Conservation (phyloP, 2,113 vertebrate species). For the Otocyon megalotis region DNA sequence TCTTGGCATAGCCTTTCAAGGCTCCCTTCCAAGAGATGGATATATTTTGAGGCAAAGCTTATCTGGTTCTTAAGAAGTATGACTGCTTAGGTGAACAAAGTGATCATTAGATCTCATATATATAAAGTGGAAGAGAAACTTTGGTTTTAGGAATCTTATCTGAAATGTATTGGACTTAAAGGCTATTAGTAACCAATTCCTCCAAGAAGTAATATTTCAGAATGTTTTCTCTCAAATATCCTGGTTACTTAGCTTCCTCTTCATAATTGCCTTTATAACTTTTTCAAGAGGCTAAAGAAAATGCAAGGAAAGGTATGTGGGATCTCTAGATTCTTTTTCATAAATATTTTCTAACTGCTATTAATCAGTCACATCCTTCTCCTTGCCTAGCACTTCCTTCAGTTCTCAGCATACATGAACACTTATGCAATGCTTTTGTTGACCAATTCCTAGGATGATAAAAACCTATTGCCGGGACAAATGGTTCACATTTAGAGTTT, state of each 20-base stretch:
- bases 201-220: conserved; percentile 53
- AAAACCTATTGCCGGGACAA: not conserved
- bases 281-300: conserved; percentile 63
- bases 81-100: conserved; percentile 29
- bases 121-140: conserved; percentile 36
- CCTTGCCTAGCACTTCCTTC: not conserved
- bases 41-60: conserved; percentile 30
- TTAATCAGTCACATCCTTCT: conserved; percentile 3
- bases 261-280: conserved; percentile 22
- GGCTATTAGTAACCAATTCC: conserved; percentile 53
- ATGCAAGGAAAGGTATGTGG: not conserved
- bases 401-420: not conserved
- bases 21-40: conserved; percentile 18
- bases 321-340: not conserved
- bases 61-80: conserved; percentile 32
- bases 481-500: conserved; percentile 19
- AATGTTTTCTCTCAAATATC: conserved; percentile 48
- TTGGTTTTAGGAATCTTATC: conserved; percentile 50
- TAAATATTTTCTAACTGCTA: conserved; percentile 34
- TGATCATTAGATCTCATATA: conserved; percentile 17
- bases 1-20: conserved; percentile 22
- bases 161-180: conserved; percentile 28
- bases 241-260: conserved; percentile 53
- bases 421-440: not conserved
- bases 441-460: not conserved